These are phyloP conservation scores for Agrochola lota DNA, from an alignment of 2,888 invertebrate species.

Conservation along the genomic window DNA sequence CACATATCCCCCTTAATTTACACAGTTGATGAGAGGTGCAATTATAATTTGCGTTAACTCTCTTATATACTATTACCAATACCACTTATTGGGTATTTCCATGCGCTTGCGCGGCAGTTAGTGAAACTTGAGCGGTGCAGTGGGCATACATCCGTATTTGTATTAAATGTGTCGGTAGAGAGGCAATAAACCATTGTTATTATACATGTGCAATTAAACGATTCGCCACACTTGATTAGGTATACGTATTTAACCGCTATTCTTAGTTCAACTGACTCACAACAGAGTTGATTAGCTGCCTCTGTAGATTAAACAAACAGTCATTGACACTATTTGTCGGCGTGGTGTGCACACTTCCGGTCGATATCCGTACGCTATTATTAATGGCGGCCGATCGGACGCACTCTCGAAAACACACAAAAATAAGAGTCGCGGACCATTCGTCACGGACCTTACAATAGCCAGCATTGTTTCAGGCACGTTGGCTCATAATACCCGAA, in stretches of 20 bases:
- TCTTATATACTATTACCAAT: slow-evolving; percentile 66
- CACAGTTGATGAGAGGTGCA: not conserved
- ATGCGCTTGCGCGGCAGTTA: slow-evolving; percentile 67
- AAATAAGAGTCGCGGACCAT: slow-evolving; percentile 84
- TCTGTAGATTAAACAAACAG: slow-evolving; percentile 80
- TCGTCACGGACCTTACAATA: slow-evolving; percentile 86
- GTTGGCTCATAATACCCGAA: slow-evolving; percentile 79
- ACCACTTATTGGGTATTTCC: slow-evolving; percentile 73
- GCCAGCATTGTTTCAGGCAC: slow-evolving; percentile 85
- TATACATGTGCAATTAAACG: slow-evolving; percentile 70
- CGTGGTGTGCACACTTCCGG: slow-evolving; percentile 85
- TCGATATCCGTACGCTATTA: slow-evolving; percentile 86
- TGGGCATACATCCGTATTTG: slow-evolving; percentile 59
- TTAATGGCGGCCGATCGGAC: slow-evolving; percentile 83
- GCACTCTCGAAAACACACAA: slow-evolving; percentile 88
- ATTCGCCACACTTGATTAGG: slow-evolving; percentile 68
- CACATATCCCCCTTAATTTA: not conserved
- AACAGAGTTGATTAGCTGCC: slow-evolving; percentile 76
- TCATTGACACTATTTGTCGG: slow-evolving; percentile 82
- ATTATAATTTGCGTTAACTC: slow-evolving; percentile 68
- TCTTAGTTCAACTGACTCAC: slow-evolving; percentile 64
- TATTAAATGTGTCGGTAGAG: slow-evolving; percentile 48
- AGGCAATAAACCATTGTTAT: slow-evolving; percentile 70
- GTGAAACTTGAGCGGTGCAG: slow-evolving; percentile 67
- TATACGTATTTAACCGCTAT: slow-evolving; percentile 60